Conservation (phyloP, 2,797 vertebrate species). For the Semotilus atromaculatus region DNA sequence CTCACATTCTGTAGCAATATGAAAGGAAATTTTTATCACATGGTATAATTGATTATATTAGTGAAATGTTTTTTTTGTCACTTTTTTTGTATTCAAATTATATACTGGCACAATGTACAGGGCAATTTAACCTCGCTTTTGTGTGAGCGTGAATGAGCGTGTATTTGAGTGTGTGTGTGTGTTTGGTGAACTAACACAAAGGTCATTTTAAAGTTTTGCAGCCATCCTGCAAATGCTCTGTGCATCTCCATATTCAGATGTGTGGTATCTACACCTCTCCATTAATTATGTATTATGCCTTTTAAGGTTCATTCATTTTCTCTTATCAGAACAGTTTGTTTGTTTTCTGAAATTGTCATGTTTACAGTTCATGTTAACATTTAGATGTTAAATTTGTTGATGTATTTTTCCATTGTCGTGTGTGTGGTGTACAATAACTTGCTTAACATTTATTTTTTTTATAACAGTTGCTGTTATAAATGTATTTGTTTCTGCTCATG, state of each 20-base stretch:
- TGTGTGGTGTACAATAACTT: background rate
- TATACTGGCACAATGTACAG: background rate
- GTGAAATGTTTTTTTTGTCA: too few species aligned
- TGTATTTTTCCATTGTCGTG: background rate
- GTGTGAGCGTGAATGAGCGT: too few species aligned
- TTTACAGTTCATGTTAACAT: background rate
- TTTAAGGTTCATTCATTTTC: background rate
- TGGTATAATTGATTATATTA: background rate
- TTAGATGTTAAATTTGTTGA: background rate
- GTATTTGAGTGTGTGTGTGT: background rate
- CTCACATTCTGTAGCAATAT: background rate
- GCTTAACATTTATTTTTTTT: background rate
- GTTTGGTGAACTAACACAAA: background rate
- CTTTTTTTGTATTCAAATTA: too few species aligned
- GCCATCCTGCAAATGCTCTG: slow-evolving; percentile 34
- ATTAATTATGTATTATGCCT: background rate
- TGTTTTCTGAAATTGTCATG: background rate
- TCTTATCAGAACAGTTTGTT: background rate
- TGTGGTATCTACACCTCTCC: slow-evolving; percentile 80
- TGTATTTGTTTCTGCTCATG: background rate
- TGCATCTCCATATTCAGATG: slow-evolving; percentile 58
- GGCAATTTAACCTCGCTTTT: background rate
- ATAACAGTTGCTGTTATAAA: background rate
- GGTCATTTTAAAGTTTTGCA: background rate
- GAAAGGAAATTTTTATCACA: background rate